These are phyloP conservation scores for Cyrtorhinus lividipennis DNA, from an alignment of 1,140 invertebrate genomes.

Conservation along the genomic window DNA sequence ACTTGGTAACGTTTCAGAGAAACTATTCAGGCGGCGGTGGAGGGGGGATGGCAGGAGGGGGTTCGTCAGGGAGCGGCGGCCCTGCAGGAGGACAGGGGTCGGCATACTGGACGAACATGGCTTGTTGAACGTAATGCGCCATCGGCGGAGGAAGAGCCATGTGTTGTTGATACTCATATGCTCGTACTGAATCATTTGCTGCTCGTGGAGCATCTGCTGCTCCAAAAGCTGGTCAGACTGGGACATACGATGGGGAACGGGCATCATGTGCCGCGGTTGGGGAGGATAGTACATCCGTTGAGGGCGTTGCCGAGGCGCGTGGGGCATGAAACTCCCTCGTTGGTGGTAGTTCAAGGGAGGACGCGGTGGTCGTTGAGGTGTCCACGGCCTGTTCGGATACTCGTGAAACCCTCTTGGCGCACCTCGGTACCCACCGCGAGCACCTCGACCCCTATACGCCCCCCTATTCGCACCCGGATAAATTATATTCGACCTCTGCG, in stretches of 20 bases:
- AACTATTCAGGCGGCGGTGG: constrained; percentile 15
- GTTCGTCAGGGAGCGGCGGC: constrained; percentile 17
- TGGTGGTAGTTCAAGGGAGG: not conserved
- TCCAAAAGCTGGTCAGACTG: not conserved
- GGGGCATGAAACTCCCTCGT: not conserved
- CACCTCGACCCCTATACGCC: not conserved
- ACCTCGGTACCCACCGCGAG: not conserved
- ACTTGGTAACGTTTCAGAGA: too few relatives aligned
- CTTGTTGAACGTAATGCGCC: not conserved
- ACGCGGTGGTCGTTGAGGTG: not conserved
- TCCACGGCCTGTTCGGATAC: not conserved
- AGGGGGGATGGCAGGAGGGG: constrained; percentile 16
- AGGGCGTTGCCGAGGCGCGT: not conserved
- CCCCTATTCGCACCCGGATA: not conserved
- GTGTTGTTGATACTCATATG: not conserved
- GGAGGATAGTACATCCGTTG: not conserved
- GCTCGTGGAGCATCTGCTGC: not conserved
- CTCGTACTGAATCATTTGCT: not conserved
- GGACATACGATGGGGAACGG: not conserved
- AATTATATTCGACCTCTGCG: not conserved
- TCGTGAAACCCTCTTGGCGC: not conserved
- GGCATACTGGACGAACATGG: too few relatives aligned
- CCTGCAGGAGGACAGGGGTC: constrained; percentile 14
- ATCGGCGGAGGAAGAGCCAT: not conserved
- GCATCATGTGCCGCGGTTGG: not conserved